Evolutionary conservation across 2,113 vertebrate genomes (phyloP), one percentile per base, ranked within the genome.

Genomic region (Pantherophis guttatus): DNA sequence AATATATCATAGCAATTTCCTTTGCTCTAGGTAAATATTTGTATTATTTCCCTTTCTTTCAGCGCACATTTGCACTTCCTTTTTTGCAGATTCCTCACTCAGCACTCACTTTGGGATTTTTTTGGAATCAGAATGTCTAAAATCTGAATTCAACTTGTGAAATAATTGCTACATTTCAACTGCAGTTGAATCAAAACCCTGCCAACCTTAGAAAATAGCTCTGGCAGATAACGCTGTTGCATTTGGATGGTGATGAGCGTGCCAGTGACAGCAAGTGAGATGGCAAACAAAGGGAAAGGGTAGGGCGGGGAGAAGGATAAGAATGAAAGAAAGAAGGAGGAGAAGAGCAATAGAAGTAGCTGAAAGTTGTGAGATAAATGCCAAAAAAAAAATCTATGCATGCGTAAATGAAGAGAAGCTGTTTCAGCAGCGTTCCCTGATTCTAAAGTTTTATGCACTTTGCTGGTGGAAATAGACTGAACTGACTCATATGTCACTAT

Each of bases 271-370:
- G 54, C 48, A n/a, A 97, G 96, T 94, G 95, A 96, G 96, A 96
- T 96, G 97, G 97, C 97, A 97, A 97, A 97, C 96, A 97, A 97
- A 97, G 96, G 96, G 95, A 95, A 94, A 93, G 95, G 91, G 96
- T 96, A 95, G 96, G 96, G 96, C 93, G 96, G 96, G 95, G 62
- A 8, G 29, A 50, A 81, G n/a, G 39, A 90, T 95, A 96, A 93
- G 92, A 96, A 95, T 94, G 94, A 92, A 94, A 93, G 92, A 94
- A 90, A 87, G 86, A 94, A 70, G 75, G 48, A 50, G 48, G 48
- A 50, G 48, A 50, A 50, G 48, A 5, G 23, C 57, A 88, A 44
- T 91, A 70, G 52, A 50, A 92, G 57, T 62, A 65, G 33, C 92
- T 9, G 39, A 50, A 65, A 75, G 81, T 81, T 59, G 44, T 62